A percentile compares a stretch with the other conserved stretches of the same genome.
Evolutionary conservation across 2,797 vertebrate species (phyloP).

Genomic region (Heterohyrax brucei): DNA sequence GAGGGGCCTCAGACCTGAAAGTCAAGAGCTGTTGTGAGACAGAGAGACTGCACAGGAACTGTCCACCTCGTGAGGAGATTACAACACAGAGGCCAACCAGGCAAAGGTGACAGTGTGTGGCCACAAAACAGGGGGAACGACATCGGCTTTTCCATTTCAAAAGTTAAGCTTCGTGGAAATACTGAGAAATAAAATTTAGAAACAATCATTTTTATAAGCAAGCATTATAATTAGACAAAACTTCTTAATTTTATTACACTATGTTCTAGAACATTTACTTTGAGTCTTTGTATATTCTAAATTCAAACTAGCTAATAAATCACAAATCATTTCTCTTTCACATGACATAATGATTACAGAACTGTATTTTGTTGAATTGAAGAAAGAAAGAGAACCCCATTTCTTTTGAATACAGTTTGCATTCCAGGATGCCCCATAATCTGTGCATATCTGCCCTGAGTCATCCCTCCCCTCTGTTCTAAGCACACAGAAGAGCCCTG

Average conservation of each 20-base stretch:
- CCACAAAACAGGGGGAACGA: neutral
- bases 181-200: constrained; percentile 44
- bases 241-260: neutral
- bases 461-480: neutral
- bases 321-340: constrained; percentile 42
- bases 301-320: constrained; percentile 30
- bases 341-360: neutral
- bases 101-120: neutral
- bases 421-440: neutral
- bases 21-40: neutral
- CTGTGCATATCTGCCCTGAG: neutral
- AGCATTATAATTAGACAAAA: constrained; percentile 21
- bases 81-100: neutral
- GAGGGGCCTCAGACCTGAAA: neutral
- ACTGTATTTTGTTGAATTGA: neutral
- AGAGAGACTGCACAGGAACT: fast-evolving
- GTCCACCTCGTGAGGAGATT: neutral
- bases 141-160: neutral
- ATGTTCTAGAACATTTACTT: neutral
- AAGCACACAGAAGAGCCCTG: neutral
- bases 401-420: constrained; percentile 39
- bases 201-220: constrained; percentile 51
- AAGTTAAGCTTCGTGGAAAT: neutral
- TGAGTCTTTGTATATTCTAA: constrained; percentile 35
- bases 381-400: neutral